Percentiles rank a stretch among this genome's conserved stretches.
Evolutionary conservation across 1,140 invertebrate species (phyloP).

Genomic region (Aphelenchoides fujianensis): DNA sequence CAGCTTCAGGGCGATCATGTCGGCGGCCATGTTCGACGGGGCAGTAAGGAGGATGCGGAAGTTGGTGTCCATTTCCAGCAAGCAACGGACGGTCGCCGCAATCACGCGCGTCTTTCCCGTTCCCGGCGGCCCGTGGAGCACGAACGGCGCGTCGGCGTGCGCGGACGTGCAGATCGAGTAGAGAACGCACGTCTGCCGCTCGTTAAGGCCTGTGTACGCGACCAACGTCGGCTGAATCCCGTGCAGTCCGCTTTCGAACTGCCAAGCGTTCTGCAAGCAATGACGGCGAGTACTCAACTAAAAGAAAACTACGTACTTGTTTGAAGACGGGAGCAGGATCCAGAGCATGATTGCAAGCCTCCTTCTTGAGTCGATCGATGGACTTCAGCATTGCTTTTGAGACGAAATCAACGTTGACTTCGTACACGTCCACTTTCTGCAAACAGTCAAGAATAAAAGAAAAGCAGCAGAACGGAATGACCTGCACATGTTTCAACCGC

Average conservation of each 20-base stretch:
- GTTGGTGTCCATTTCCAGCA: slow-evolving; percentile 1
- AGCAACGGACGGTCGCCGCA: not conserved
- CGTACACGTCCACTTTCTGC: slow-evolving; percentile 1
- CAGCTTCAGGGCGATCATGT: not conserved
- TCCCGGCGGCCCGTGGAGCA: slow-evolving; percentile 3
- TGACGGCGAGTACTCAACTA: not conserved
- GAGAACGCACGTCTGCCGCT: not conserved
- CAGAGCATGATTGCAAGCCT: not conserved
- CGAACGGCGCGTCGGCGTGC: not conserved
- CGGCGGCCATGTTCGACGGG: not conserved
- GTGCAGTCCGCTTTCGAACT: not conserved
- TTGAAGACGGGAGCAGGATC: not conserved
- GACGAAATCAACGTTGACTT: not conserved
- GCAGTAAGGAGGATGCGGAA: not conserved
- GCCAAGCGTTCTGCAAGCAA: not conserved
- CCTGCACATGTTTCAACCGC: no score
- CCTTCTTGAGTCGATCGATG: not conserved
- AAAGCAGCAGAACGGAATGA: no score
- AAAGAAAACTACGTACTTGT: not conserved
- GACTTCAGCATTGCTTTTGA: not conserved
- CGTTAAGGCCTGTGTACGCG: not conserved
- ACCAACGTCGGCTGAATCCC: not conserved
- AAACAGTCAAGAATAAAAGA: no score
- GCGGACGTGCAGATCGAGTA: slow-evolving; percentile 8
- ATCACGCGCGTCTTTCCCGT: not conserved